A percentile compares a stretch with the other conserved stretches of the same genome.
These are phyloP conservation scores for Oceanites oceanicus DNA, from an alignment of 2,113 vertebrate species.

Conservation along the genomic window DNA sequence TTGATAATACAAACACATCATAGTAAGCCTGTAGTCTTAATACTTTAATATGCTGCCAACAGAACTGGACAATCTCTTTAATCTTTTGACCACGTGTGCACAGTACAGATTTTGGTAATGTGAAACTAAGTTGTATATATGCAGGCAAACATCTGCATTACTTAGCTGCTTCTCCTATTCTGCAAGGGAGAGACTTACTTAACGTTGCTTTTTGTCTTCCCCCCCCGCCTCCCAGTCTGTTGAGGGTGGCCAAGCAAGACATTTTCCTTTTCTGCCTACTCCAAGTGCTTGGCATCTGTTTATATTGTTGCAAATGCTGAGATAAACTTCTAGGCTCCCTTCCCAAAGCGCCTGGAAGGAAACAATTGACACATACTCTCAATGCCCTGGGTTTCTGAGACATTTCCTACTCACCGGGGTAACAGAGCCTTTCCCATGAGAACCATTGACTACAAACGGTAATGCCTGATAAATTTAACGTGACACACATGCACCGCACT, in stretches of 20 bases:
- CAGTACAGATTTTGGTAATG: background rate
- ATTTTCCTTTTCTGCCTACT: background rate
- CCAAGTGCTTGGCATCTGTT: conserved; percentile 47
- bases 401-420: conserved; percentile 62
- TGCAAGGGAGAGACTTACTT: background rate
- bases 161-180: background rate
- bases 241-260: background rate
- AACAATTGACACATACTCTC: conserved; percentile 78
- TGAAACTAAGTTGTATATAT: background rate
- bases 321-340: conserved; percentile 66
- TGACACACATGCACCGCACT: background rate
- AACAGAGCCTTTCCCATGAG: conserved; percentile 75
- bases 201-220: background rate
- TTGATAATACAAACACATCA: background rate
- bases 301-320: conserved; percentile 26
- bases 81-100: conserved; percentile 40
- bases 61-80: conserved; percentile 53
- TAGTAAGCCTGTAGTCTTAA: conserved; percentile 10
- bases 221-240: background rate
- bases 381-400: conserved; percentile 60
- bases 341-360: conserved; percentile 67
- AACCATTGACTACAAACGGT: conserved; percentile 31
- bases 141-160: background rate
- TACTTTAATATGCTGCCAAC: conserved; percentile 51
- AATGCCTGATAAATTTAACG: background rate